A percentile compares a stretch with the other conserved stretches of the same genome.
phyloP scores from a whole-genome alignment of 2,888 invertebrate genomes.

The Pammene fasciana region DNA sequence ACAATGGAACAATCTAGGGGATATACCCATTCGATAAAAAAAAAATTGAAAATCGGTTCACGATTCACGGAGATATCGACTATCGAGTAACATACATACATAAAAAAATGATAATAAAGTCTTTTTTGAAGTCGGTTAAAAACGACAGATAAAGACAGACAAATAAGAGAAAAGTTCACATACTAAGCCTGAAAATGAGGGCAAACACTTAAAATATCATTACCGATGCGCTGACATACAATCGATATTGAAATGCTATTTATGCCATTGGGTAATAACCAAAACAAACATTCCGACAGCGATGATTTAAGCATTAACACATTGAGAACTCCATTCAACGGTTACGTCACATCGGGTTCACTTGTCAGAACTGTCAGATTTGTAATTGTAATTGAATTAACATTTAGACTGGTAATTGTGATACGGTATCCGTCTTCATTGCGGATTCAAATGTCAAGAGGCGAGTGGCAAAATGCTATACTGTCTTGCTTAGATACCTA shows the following conservation, averaged over 20 bases:
- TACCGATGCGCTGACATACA: not conserved
- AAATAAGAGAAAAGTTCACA: no score
- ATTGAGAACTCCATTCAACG: slow-evolving; percentile 18
- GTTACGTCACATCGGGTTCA: slow-evolving; percentile 31
- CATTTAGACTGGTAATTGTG: slow-evolving; percentile 31
- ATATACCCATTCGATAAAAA: no score
- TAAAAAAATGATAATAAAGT: no score
- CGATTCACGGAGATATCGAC: no score
- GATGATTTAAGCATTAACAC: slow-evolving; percentile 40
- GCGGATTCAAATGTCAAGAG: slow-evolving; percentile 17
- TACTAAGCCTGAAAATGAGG: not conserved
- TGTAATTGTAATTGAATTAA: slow-evolving; percentile 38
- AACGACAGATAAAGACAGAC: no score
- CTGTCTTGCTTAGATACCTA: not conserved
- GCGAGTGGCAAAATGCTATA: not conserved
- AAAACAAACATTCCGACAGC: slow-evolving; percentile 37
- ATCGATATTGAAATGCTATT: slow-evolving; percentile 15
- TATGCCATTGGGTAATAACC: slow-evolving; percentile 25
- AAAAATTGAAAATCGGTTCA: no score
- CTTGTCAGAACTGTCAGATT: slow-evolving; percentile 28
- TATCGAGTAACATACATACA: no score
- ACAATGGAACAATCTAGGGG: no score
- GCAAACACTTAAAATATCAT: not conserved
- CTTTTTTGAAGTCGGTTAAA: no score
- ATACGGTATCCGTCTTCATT: slow-evolving; percentile 18